Evolutionary conservation across 2,888 invertebrate genomes (phyloP).

Genomic region (Cartodere bifasciata): DNA sequence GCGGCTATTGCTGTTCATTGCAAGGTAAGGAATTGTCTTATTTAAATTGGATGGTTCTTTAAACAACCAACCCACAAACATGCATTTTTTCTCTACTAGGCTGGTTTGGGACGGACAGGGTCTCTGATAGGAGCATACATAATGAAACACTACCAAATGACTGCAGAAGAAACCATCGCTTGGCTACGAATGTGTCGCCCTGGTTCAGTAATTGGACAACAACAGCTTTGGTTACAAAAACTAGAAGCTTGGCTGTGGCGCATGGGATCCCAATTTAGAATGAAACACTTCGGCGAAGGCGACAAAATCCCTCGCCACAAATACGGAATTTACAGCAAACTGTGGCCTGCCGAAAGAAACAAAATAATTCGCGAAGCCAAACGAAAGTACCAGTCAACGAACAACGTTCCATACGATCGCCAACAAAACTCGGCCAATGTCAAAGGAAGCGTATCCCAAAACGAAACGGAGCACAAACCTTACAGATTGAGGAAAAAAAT

Average conservation of each 20-base stretch:
- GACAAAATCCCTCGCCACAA: constrained; percentile 35
- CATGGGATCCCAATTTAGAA: constrained; percentile 41
- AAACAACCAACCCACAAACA: neutral
- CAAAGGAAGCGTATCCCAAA: too few species aligned
- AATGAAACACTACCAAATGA: constrained; percentile 71
- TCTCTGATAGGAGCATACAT: constrained; percentile 79
- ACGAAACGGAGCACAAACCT: too few species aligned
- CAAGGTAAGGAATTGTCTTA: constrained; percentile 46
- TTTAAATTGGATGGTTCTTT: constrained; percentile 1
- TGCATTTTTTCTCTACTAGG: constrained; percentile 41
- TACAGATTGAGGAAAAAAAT: too few species aligned
- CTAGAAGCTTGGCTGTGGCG: constrained; percentile 36
- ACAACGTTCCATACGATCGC: too few species aligned
- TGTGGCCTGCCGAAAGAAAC: constrained; percentile 26
- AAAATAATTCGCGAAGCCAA: constrained; percentile 9
- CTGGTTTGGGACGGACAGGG: constrained; percentile 83
- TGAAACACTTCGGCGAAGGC: constrained; percentile 32
- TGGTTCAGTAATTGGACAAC: constrained; percentile 78
- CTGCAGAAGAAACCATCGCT: constrained; percentile 71
- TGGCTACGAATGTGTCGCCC: constrained; percentile 84
- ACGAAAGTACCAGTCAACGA: too few species aligned
- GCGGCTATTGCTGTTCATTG: constrained; percentile 85
- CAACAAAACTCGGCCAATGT: too few species aligned
- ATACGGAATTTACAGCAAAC: constrained; percentile 37
- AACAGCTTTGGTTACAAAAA: constrained; percentile 60